Base-by-base conservation (phyloP, 2,888 invertebrate genomes). In the Meandrusa payeni region DNA sequence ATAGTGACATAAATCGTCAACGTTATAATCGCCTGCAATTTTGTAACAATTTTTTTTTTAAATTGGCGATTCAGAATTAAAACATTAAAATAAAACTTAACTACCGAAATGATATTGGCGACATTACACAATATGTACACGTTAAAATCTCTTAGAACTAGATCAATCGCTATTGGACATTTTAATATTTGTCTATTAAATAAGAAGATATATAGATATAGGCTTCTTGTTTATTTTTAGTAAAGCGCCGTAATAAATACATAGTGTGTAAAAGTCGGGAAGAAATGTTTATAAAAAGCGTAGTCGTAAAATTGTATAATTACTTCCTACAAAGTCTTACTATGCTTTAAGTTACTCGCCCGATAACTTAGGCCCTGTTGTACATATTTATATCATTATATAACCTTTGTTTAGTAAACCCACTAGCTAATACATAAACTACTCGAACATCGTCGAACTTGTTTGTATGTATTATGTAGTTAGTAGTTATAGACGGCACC, bases 81-180 rank as follows among this genome's bases (percentile, higher is more conserved):
- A 12, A 26, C 5, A 17, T 33, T 33, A 12, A 33, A 20, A 31
- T 10, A 17, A 5, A 6, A 31, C 17, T 15, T 7, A 26, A 12
- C 26, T 26, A 37, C 11, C 19, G 5, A 27, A 32, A 26, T 15
- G 12, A 27, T 17, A 23, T 10, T 24, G 10, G 27, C 33, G 41
- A 33, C 19, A 33, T 22, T 33, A 41, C 27, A 33, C 33, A 41
- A 10, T 41, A 41, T 41, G 20, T 41, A 41, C 41, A 41, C 13
- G 19, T 27, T 33, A 41, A 41, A 13, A 7, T 41, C 33, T 33
- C 33, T 33, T 41, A 41, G 1, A 33, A 41, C 26, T 41, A 33
- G n/a, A 19, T 20, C 27, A 27, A 9, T 26, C 24, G 24, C 23
- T 34, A 27, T 33, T 22, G 33, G 33, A 41, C 41, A 19, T 7